Base-by-base conservation (phyloP, 2,113 vertebrate species). In the Anthoscopus minutus region DNA sequence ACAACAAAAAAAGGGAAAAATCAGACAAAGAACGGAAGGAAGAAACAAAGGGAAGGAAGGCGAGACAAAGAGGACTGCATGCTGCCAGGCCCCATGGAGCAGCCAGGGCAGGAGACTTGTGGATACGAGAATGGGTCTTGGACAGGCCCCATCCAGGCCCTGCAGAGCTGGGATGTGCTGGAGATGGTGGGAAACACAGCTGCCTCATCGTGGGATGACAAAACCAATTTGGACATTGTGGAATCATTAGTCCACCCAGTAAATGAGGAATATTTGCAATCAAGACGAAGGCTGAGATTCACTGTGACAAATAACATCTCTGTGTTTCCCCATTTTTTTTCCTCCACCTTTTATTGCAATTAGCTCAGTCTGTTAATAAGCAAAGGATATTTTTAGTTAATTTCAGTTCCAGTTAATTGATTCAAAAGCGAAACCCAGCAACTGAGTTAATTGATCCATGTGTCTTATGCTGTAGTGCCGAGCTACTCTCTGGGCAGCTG, bases 351-450 rank as follows among this genome's bases (percentile, higher is more conserved):
- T 96, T 95, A 91, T 72, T 82, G 94, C 94, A 91, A 95, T 96
- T 96, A 97, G 96, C 83, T 97, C 72, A 6, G 81, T 94, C 88
- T 96, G 96, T 96, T 97, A 97, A 96, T 96, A 97, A 96, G 95
- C 89, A 91, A 96, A 94, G 95, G 96, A 94, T 93, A 96, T 92
- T 95, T 97, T 97, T 93, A 97, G 94, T 97, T 97, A 97, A 95
- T 97, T 97, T 97, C 89, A 72, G 96, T 96, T 96, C 92, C 86
- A 81, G 91, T 85, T 93, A 96, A 95, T 96, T 95, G 97, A 96
- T 94, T 96, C 94, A 88, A 88, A 95, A 97, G 94, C 45, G 86
- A 94, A 97, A 97, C 94, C 88, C 96, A 93, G 95, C 96, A 87
- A 97, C 96, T 93, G 96, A 92, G 85, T 89, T 94, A 97, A 95